phyloP scores from a whole-genome alignment of 1,140 invertebrate species.

The Saxidomus purpurata region DNA sequence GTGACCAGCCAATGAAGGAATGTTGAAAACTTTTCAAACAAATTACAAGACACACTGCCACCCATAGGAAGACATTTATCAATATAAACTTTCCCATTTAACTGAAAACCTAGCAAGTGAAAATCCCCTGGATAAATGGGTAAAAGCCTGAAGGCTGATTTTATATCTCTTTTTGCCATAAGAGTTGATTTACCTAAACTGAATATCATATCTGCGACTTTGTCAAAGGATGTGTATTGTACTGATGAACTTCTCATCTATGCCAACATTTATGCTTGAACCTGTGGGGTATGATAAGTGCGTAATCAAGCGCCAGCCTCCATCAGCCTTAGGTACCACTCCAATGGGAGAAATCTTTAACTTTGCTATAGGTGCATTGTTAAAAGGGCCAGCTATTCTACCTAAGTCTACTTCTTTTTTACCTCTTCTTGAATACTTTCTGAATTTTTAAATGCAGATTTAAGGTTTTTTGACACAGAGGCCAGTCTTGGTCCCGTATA shows the following conservation, averaged over 20 bases:
- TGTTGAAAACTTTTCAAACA: slow-evolving; percentile 11
- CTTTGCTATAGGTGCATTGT: background rate
- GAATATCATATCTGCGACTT: slow-evolving; percentile 19
- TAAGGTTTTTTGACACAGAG: slow-evolving; percentile 19
- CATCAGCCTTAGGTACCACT: slow-evolving; percentile 9
- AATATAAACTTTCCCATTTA: background rate
- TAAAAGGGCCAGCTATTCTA: slow-evolving; percentile 39
- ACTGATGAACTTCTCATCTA: background rate
- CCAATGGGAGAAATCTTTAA: slow-evolving; percentile 43
- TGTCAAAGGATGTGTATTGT: slow-evolving; percentile 35
- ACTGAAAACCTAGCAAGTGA: slow-evolving; percentile 1
- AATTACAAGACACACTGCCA: background rate
- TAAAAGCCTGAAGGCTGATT: slow-evolving; percentile 51
- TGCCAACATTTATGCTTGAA: slow-evolving; percentile 28
- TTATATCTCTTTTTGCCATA: slow-evolving; percentile 49
- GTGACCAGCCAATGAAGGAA: background rate
- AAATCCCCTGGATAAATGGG: slow-evolving; percentile 56
- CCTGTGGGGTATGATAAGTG: slow-evolving; percentile 30
- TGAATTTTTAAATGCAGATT: slow-evolving; percentile 24
- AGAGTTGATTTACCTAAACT: slow-evolving; percentile 34
- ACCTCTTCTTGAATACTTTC: slow-evolving; percentile 5
- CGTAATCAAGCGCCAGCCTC: background rate
- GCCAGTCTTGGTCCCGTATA: background rate
- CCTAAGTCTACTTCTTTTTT: slow-evolving; percentile 31
- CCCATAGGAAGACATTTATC: slow-evolving; percentile 20